Percentiles rank a stretch among this genome's conserved stretches.
Evolutionary conservation across 2,797 vertebrate species (phyloP).

Genomic region (Chromobotia macracanthus): DNA sequence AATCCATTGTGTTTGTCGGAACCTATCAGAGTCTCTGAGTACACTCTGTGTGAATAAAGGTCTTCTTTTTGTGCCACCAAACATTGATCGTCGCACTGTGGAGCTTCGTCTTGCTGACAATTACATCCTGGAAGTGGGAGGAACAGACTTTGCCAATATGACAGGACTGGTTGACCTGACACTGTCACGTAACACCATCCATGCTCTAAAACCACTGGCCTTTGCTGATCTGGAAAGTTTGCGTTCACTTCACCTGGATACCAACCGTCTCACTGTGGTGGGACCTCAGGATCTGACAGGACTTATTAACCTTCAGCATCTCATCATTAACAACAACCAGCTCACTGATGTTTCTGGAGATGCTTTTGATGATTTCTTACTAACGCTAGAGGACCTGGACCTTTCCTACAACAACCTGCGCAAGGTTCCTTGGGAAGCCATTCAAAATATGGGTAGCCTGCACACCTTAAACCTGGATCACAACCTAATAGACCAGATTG

Average conservation of each 20-base stretch:
- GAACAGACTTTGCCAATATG: conserved; percentile 90
- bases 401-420: conserved; percentile 92
- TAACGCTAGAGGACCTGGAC: conserved; percentile 89
- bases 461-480: conserved; percentile 92
- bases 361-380: conserved; percentile 89
- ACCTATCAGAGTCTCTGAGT: conserved; percentile 91
- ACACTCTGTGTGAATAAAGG: conserved; percentile 93
- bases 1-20: conserved; percentile 91
- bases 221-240: conserved; percentile 90
- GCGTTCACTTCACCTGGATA: conserved; percentile 88
- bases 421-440: conserved; percentile 88
- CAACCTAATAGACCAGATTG: conserved; percentile 88
- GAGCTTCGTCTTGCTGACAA: conserved; percentile 92
- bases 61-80: conserved; percentile 87
- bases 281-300: conserved; percentile 84
- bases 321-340: conserved; percentile 92
- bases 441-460: conserved; percentile 89
- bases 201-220: conserved; percentile 82
- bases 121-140: conserved; percentile 87
- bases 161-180: conserved; percentile 89
- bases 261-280: conserved; percentile 84
- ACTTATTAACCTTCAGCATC: conserved; percentile 88
- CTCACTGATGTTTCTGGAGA: conserved; percentile 79
- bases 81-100: conserved; percentile 91
- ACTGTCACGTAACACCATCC: conserved; percentile 89